Base-by-base conservation (phyloP, 2,797 vertebrate genomes). In the Pseudotriccus pelzelni region DNA sequence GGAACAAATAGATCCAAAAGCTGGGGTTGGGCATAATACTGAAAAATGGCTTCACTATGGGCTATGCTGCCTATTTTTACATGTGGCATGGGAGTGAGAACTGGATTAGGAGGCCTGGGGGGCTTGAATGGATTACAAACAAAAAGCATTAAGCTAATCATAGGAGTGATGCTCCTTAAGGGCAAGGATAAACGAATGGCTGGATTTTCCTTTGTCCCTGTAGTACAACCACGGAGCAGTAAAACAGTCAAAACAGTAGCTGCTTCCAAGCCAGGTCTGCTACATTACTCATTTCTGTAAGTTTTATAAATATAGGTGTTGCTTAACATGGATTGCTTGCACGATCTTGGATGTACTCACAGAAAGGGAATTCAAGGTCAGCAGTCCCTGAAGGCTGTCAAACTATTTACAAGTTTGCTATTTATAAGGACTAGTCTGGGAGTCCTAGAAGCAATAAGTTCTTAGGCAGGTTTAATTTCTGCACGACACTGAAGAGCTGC, bases 381-480 rank as follows among this genome's bases (percentile, higher is more conserved):
- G 68, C 72, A 96, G 90, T 87, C 91, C 84, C 95, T 89, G 93
- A 97, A 96, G 93, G 73, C 95, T 95, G 84, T 90, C 96, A 95
- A 96, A 97, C 76, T 97, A 97, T 91, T 97, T 96, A 97, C 93
- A 97, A 94, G 93, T 85, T 96, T 89, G 84, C 93, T 98, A 97
- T 98, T 97, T 97, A 98, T 98, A 98, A 96, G 90, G 78, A 90
- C 96, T 87, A 74, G 93, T 93, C 90, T 87, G 85, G 94, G 95
- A 97, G 95, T 95, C 96, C 95, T 89, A 97, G 93, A 93, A 96
- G 87, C 80, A 85, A 6, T 87, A 95, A 96, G 84, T 93, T 91
- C 94, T 88, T 89, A 87, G 86, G 88, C 92, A 97, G 96, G 77
- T 97, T 95, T 95, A 76, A 95, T 84, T 96, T 97, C 90, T 96